Base-by-base conservation (phyloP, 2,797 vertebrate genomes). In the Anguilla obscura region DNA sequence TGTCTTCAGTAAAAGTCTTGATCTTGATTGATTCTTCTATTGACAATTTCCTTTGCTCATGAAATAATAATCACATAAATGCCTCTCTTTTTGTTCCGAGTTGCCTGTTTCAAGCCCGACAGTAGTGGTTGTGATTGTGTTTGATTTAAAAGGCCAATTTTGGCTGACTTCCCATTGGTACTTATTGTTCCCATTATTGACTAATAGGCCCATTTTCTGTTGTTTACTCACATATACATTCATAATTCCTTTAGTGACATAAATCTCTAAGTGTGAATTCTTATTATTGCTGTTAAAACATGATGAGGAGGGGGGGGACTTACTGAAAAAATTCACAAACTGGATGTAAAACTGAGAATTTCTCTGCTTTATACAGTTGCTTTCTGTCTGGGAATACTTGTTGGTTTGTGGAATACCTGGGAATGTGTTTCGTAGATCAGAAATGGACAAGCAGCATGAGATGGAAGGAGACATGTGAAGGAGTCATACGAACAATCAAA, bases 401-500 rank as follows among this genome's bases (percentile, higher is more conserved):
- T 85, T 80, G 71, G 56, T 58, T 85, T 85, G n/a, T 60, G 48
- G 52, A 80, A 79, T 33, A 71, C 71, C 33, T 14, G 48, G 45
- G 87, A 86, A 92, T 84, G 45, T 89, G 89, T 83, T 92, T 88
- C 89, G 86, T 88, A 63, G 89, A 89, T 71, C 85, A 56, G 89
- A 89, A 88, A 84, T 56, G 89, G 89, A 89, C 84, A 66, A 63
- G 63, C 89, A 83, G 71, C 54, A 60, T 21, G 48, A 33, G 56
- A 91, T 87, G 91, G 88, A 89, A 87, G 88, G 88, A 52, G 48
- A 90, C 74, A 87, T 87, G 50, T 90, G 76, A 89, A 93, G 92
- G 89, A 85, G 89, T 91, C 18, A 45, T n/a, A 30, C 85, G 86
- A 87, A 88, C 92, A 87, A 94, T 95, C 92, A 95, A 94, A 90